Evolutionary conservation across 37 sponge, comb jelly and placozoan species (phyloP), one percentile per base, ranked within the genome.

Genomic region (Chondrilla cf. caribensis): DNA sequence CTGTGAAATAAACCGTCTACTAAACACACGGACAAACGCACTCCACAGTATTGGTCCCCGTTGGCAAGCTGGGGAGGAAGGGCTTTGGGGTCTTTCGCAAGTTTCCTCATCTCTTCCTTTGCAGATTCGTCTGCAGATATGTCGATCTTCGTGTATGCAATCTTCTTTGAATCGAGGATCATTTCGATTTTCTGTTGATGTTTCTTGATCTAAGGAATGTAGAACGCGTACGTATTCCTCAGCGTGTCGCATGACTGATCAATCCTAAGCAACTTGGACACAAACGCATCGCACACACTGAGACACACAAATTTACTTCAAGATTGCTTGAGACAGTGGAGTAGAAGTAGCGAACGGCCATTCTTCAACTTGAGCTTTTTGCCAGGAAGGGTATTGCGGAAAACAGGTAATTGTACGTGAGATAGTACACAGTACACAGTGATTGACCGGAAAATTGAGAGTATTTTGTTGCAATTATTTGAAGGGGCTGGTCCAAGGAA

Each of bases 1-100:
- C 6, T 47, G 51, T 47, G 11, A 47, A 47, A 47, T 11, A 14
- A 47, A 47, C 6, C 11, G 9, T 47, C 11, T 47, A 47, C 51
- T 6, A 47, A 11, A 6, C 51, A 47, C 5, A 28, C 19, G 43
- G 8, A 2, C 47, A 42, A 25, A 81, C 89, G 78, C 58, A 94
- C 89, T 58, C 96, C 95, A 80, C 92, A 91, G 84, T 94, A 94
- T 2, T 44, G 38, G 64, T 93, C 83, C 0, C 85, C 87, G 58
- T 92, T 90, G 79, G 66, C 80, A 22, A 96, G 60, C 54, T 96
- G 97, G 31, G 97, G 97, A 3, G 97, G 94, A 25, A 96, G 81
- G 28, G 94, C 97, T 28, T 86, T 88, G 7, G 84, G 83, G 78
- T 96, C 79, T 0, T 85, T 89, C 0, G 31, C 41, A 1, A 91